Percentiles rank a stretch among this genome's conserved stretches.
Conservation (phyloP, 2,888 invertebrate species). For the Cheilosia vernalis region DNA sequence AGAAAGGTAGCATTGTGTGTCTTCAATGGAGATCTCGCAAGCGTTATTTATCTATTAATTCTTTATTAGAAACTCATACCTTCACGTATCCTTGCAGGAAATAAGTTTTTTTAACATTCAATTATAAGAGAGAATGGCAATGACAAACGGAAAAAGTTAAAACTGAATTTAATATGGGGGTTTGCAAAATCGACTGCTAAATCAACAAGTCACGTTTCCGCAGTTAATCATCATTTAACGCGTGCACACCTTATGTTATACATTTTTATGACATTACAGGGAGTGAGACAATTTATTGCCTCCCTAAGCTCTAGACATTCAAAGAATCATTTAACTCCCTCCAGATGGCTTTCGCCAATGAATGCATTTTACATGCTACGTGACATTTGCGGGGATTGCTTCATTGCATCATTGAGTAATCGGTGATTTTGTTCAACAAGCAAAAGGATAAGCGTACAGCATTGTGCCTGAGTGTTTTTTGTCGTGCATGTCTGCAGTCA, state of each 20-base stretch:
- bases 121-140: slow-evolving; percentile 40
- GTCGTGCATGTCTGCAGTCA: slow-evolving; percentile 52
- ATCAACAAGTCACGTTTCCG: slow-evolving; percentile 73
- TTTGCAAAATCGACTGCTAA: slow-evolving; percentile 30
- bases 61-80: slow-evolving; percentile 4
- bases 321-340: slow-evolving; percentile 40
- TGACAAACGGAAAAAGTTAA: slow-evolving; percentile 29
- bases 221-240: slow-evolving; percentile 65
- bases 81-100: slow-evolving; percentile 29
- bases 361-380: slow-evolving; percentile 66
- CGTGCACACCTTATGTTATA: slow-evolving; percentile 48
- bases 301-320: slow-evolving; percentile 45
- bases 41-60: slow-evolving; percentile 29
- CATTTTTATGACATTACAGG: slow-evolving; percentile 14
- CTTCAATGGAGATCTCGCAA: neutral
- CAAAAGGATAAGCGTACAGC: slow-evolving; percentile 36
- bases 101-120: slow-evolving; percentile 20
- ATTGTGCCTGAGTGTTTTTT: slow-evolving; percentile 52
- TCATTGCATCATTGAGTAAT: slow-evolving; percentile 69
- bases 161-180: slow-evolving; percentile 9
- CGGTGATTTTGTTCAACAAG: slow-evolving; percentile 63
- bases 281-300: slow-evolving; percentile 49
- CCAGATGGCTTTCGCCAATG: slow-evolving; percentile 50
- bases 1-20: slow-evolving; percentile 15
- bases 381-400: slow-evolving; percentile 66